Evolutionary conservation across 2,797 vertebrate species (phyloP).

Genomic region (Catamblyrhynchus diadema): DNA sequence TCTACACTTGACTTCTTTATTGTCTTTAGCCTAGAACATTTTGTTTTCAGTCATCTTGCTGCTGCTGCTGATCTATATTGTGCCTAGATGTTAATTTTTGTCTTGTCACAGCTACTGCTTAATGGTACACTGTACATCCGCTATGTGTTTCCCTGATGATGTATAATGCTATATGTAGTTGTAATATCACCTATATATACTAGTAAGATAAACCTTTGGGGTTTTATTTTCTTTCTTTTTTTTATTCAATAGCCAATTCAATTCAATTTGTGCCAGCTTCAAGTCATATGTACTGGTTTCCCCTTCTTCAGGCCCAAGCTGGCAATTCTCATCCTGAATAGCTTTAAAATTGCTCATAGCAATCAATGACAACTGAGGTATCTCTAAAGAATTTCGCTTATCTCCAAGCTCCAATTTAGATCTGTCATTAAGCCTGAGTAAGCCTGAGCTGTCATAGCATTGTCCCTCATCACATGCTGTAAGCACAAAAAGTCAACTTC

Average conservation of each 20-base stretch:
- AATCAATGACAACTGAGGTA: slow-evolving; percentile 83
- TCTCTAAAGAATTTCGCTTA: slow-evolving; percentile 84
- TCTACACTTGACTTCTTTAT: not conserved
- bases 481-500: slow-evolving; percentile 76
- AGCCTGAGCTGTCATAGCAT: slow-evolving; percentile 78
- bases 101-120: slow-evolving; percentile 18
- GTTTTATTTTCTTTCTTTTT: not conserved
- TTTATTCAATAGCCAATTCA: not conserved
- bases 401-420: slow-evolving; percentile 82
- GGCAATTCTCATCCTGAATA: slow-evolving; percentile 79
- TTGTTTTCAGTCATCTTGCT: slow-evolving; percentile 16
- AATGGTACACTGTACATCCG: not conserved
- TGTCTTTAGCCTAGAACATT: not conserved
- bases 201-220: not conserved
- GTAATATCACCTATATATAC: slow-evolving; percentile 53
- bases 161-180: slow-evolving; percentile 10
- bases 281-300: slow-evolving; percentile 63
- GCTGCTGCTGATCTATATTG: not conserved
- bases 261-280: slow-evolving; percentile 43
- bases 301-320: slow-evolving; percentile 71
- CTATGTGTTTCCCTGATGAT: slow-evolving; percentile 27
- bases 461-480: slow-evolving; percentile 73
- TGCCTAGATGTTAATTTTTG: not conserved
- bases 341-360: slow-evolving; percentile 81
- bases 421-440: slow-evolving; percentile 82